Evolutionary conservation across 1,140 invertebrate genomes (phyloP).

Genomic region (Drosophila simulans): DNA sequence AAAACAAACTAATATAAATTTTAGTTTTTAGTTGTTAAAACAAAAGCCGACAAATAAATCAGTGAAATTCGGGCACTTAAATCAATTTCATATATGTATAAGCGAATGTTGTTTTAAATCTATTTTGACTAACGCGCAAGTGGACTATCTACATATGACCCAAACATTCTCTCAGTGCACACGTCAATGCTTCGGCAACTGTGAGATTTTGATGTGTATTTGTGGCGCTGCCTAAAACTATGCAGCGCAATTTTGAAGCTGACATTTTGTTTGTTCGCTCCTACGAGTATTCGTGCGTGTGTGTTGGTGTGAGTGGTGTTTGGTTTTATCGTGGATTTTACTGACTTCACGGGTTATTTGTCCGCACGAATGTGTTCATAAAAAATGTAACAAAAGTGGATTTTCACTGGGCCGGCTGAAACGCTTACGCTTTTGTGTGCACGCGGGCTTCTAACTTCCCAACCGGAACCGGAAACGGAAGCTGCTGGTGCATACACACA

Average conservation of each 20-base stretch:
- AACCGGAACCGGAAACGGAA: constrained; percentile 55
- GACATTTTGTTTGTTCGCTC: constrained; percentile 65
- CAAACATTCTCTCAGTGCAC: constrained; percentile 9
- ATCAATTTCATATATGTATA: no score
- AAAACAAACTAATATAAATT: no score
- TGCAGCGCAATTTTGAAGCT: constrained; percentile 73
- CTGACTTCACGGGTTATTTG: constrained; percentile 79
- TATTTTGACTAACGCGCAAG: neutral
- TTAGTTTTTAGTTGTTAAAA: no score
- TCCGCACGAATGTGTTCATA: constrained; percentile 74
- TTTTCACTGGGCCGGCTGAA: constrained; percentile 46
- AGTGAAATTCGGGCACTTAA: no score
- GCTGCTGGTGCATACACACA: constrained; percentile 45
- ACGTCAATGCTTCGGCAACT: constrained; percentile 44
- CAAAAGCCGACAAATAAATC: no score
- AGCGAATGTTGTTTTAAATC: no score
- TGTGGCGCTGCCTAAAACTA: constrained; percentile 70
- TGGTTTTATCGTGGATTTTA: constrained; percentile 76
- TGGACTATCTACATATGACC: neutral
- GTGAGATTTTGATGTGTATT: constrained; percentile 35
- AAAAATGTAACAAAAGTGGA: constrained; percentile 80
- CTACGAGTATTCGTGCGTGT: constrained; percentile 11
- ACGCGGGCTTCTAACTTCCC: constrained; percentile 17
- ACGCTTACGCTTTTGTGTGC: constrained; percentile 45
- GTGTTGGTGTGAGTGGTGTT: constrained; percentile 33